phyloP scores from a whole-genome alignment of 2,797 vertebrate species.

The Spondyliosoma cantharus region DNA sequence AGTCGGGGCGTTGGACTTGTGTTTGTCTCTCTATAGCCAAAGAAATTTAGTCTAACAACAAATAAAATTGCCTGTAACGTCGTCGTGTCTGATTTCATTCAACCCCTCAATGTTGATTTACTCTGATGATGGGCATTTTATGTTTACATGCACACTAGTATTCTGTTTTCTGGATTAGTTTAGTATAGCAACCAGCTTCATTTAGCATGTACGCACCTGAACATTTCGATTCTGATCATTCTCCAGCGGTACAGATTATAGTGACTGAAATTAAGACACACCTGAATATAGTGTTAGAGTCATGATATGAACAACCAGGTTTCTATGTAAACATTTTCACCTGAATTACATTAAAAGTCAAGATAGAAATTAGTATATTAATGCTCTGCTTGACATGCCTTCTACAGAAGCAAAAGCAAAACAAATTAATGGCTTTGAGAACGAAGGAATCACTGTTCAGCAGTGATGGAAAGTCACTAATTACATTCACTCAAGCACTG shows the following conservation, averaged over 20 bases:
- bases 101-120: neutral
- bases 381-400: no score
- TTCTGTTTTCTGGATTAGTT: neutral
- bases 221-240: neutral
- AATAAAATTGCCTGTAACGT: slow-evolving; percentile 65
- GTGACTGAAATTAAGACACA: neutral
- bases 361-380: no score
- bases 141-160: neutral
- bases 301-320: neutral
- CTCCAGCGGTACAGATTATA: neutral
- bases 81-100: neutral
- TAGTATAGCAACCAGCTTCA: no score
- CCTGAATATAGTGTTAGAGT: neutral
- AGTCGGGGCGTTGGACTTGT: slow-evolving; percentile 31
- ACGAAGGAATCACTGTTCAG: no score
- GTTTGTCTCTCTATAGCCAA: slow-evolving; percentile 70
- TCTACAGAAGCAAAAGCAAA: no score
- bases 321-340: neutral
- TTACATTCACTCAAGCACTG: no score
- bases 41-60: slow-evolving; percentile 53
- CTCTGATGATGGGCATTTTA: neutral
- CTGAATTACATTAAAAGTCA: neutral
- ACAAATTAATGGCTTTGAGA: no score
- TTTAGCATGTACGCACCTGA: neutral
- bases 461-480: no score